Base-by-base conservation (phyloP, 1,140 invertebrate species). In the Aphidius gifuensis region DNA sequence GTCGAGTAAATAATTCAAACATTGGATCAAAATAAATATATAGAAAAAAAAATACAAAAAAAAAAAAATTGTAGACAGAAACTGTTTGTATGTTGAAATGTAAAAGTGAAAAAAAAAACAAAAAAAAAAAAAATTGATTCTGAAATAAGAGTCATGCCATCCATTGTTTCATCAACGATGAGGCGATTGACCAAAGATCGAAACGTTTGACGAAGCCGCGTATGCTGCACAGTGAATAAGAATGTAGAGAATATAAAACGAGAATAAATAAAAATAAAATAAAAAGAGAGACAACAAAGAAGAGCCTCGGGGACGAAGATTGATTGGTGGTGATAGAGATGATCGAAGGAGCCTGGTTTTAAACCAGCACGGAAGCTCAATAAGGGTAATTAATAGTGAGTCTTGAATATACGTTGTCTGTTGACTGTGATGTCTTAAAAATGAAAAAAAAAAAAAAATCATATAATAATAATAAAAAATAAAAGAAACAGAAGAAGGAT, bases 271-370 rank as follows among this genome's bases (percentile, higher is more conserved):
- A 56, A 11, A 59, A 16, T 16, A 16, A 4, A 11, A 6, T 21
- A 23, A 9, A 46, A 9, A 32, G n/a, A 5, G 32, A 58, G 16
- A 58, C 6, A 43, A 46, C 38, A 38, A 46, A 58, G 56, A 46
- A 38, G 45, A 48, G 66, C 69, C 66, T 32, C 23, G 23, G 23
- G 63, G 54, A 60, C 64, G 66, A 67, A 76, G 74, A 76, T 76
- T 74, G 73, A 77, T 77, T 72, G 74, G 65, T 69, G 66, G 65
- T 73, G 75, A 77, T 76, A 77, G 69, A 63, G 71, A 70, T 70
- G 73, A 75, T 75, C 72, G 73, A 60, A 69, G 67, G 65, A 71
- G 67, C 65, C 69, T 68, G 61, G 40, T 9, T 44, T 66, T 67
- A 69, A 70, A 66, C 72, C 68, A 70, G 68, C 67, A 70, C 70